Evolutionary conservation across 1,140 invertebrate species (phyloP).

Genomic region (Drosophila nikananu): DNA sequence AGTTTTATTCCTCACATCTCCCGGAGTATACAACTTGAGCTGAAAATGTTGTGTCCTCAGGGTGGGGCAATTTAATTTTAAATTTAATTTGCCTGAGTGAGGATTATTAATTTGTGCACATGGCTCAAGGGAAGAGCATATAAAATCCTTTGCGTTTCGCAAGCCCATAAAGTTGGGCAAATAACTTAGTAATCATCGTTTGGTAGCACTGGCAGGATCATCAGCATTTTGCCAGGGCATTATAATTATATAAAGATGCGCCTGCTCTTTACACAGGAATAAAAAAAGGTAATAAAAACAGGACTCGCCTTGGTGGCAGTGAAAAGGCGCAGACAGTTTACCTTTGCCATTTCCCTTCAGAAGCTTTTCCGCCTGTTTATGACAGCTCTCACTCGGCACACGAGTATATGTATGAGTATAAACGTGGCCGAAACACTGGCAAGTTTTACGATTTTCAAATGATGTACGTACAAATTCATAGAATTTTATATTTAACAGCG

Average conservation of each 20-base stretch:
- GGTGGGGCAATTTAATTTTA: conserved; percentile 33
- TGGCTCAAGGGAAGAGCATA: conserved; percentile 57
- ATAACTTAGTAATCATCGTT: conserved; percentile 65
- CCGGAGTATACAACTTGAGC: background rate
- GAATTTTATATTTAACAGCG: conserved; percentile 82
- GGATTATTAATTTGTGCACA: conserved; percentile 77
- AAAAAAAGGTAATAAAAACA: conserved; percentile 69
- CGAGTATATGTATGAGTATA: conserved; percentile 2
- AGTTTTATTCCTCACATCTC: background rate
- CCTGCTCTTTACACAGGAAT: conserved; percentile 67
- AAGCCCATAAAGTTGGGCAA: conserved; percentile 70
- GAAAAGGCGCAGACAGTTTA: conserved; percentile 44
- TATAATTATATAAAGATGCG: conserved; percentile 73
- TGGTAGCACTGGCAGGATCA: conserved; percentile 49
- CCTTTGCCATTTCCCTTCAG: conserved; percentile 44
- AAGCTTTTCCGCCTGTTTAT: conserved; percentile 61
- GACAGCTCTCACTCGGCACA: conserved; percentile 59
- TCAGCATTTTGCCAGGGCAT: conserved; percentile 68
- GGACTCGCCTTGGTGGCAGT: conserved; percentile 9
- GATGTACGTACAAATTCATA: conserved; percentile 84
- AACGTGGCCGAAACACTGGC: conserved; percentile 57
- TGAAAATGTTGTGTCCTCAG: background rate
- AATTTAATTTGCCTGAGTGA: conserved; percentile 73
- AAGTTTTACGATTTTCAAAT: conserved; percentile 84
- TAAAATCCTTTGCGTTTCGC: conserved; percentile 68